These are phyloP conservation scores for Polydesmus complanatus DNA, from an alignment of 2,888 invertebrate species.

Conservation along the genomic window DNA sequence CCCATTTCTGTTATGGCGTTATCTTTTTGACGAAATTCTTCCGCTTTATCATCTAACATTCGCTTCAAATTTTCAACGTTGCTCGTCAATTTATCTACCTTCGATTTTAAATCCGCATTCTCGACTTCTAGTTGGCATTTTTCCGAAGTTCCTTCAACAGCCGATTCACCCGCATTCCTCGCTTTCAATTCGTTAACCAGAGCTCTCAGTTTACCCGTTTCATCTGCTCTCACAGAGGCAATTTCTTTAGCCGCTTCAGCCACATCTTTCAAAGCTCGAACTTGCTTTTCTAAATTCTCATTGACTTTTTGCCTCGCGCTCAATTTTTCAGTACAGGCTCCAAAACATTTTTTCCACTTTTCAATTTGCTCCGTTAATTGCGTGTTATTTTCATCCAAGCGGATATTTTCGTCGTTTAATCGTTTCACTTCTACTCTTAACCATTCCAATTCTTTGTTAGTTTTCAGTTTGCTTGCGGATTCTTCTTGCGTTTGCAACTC, in stretches of 20 bases:
- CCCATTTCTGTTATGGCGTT: background rate
- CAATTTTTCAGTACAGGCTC: slow-evolving; percentile 6
- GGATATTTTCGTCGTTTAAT: background rate
- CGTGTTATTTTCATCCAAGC: slow-evolving; percentile 2
- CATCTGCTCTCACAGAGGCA: slow-evolving; percentile 4
- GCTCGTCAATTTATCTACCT: background rate
- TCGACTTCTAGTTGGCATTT: slow-evolving; percentile 1
- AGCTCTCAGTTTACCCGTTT: background rate
- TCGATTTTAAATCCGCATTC: background rate
- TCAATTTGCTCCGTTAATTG: slow-evolving; percentile 11
- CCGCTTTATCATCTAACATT: background rate
- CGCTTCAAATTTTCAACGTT: slow-evolving; percentile 3
- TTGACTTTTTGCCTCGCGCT: background rate
- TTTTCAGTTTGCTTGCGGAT: background rate
- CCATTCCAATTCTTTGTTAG: background rate
- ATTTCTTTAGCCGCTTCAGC: slow-evolving; percentile 38
- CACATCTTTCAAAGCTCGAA: slow-evolving; percentile 22
- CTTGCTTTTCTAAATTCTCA: slow-evolving; percentile 16
- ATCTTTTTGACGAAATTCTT: background rate
- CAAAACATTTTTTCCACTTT: slow-evolving; percentile 13
- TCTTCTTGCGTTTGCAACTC: too few relatives aligned
- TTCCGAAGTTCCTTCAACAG: background rate
- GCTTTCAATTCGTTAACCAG: background rate
- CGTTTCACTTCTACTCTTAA: background rate
- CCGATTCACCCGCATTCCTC: background rate